Conservation (phyloP, 2,888 invertebrate species). For the Drosophila conformis region DNA sequence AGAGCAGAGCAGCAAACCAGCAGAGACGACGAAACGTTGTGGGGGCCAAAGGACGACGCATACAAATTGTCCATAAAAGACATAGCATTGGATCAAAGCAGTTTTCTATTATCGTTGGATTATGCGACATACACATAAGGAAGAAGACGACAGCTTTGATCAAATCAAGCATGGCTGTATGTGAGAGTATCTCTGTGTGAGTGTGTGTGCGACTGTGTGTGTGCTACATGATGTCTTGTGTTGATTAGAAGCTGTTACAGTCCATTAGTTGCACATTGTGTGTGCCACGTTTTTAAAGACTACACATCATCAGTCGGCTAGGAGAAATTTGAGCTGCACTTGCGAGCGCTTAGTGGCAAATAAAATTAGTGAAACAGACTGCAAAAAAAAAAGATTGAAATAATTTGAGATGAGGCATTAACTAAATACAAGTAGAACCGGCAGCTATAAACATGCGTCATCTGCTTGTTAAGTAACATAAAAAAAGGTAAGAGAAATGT, state of each 20-base stretch:
- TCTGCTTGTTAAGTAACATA: background rate
- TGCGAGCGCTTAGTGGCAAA: slow-evolving; percentile 22
- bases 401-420: slow-evolving; percentile 10
- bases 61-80: slow-evolving; percentile 84
- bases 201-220: slow-evolving; percentile 9
- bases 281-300: slow-evolving; percentile 26
- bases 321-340: slow-evolving; percentile 25
- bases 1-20: background rate
- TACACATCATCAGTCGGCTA: background rate
- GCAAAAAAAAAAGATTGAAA: slow-evolving; percentile 25
- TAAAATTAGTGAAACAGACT: slow-evolving; percentile 53
- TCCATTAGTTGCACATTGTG: slow-evolving; percentile 63
- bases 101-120: slow-evolving; percentile 69
- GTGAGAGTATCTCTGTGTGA: background rate
- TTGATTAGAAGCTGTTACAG: slow-evolving; percentile 58
- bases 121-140: slow-evolving; percentile 43
- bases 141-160: slow-evolving; percentile 48
- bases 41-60: slow-evolving; percentile 74
- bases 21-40: background rate
- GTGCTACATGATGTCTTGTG: slow-evolving; percentile 45
- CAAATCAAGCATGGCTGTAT: slow-evolving; percentile 19
- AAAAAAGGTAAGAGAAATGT: background rate
- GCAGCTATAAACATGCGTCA: background rate
- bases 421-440: background rate
- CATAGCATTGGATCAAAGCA: slow-evolving; percentile 70